These are phyloP conservation scores for Balaeniceps rex DNA, from an alignment of 2,113 vertebrate species.

Conservation along the genomic window DNA sequence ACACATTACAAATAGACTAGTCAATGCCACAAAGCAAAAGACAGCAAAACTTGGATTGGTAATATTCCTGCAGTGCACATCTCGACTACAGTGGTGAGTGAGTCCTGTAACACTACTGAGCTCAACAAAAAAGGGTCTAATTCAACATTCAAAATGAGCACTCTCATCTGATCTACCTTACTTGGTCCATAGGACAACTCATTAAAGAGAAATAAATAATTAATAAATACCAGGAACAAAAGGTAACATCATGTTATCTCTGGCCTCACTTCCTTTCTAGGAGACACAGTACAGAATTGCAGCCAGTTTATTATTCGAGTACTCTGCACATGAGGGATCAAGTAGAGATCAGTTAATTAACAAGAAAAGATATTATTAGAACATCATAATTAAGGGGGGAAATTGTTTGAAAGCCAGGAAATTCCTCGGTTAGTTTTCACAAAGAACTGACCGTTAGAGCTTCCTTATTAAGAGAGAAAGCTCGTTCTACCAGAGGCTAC, in stretches of 20 bases:
- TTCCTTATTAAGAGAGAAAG: conserved; percentile 17
- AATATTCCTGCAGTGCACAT: neutral
- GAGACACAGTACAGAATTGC: neutral
- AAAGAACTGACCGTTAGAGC: neutral
- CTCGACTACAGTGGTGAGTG: neutral
- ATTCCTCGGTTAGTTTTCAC: conserved; percentile 14
- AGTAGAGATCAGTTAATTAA: conserved; percentile 31
- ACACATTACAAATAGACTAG: neutral
- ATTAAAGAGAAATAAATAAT: neutral
- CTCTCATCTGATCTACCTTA: neutral
- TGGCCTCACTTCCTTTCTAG: neutral
- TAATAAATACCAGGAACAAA: neutral
- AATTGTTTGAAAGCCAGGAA: conserved; percentile 57
- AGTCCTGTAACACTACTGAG: neutral
- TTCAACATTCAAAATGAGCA: neutral
- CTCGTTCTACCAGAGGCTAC: neutral
- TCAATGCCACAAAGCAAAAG: neutral
- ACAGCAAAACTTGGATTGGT: neutral
- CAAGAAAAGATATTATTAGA: conserved; percentile 26
- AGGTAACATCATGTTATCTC: neutral
- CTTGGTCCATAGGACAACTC: neutral
- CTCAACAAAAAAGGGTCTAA: neutral
- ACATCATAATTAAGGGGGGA: conserved; percentile 1
- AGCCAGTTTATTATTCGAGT: conserved; percentile 1
- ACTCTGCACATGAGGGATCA: neutral